Conservation (phyloP, 2,888 invertebrate genomes). For the Hydroisotoma schaefferi region DNA sequence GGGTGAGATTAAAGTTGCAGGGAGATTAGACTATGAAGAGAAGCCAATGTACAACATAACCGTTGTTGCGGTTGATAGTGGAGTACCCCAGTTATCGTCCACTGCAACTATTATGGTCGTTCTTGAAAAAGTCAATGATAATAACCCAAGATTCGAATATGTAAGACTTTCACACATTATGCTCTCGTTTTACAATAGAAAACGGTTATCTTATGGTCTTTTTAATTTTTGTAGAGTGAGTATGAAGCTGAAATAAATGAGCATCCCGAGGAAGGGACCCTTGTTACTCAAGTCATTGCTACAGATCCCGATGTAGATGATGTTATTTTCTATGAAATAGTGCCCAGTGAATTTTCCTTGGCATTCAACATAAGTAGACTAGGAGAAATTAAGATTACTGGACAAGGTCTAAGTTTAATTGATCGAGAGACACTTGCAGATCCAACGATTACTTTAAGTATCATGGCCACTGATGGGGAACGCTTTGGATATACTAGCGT, state of each 20-base stretch:
- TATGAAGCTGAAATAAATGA: slow-evolving; percentile 73
- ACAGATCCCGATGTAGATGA: slow-evolving; percentile 70
- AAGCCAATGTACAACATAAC: slow-evolving; percentile 72
- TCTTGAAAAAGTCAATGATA: slow-evolving; percentile 81
- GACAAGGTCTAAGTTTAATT: slow-evolving; percentile 61
- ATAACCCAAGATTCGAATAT: slow-evolving; percentile 72
- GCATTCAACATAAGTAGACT: slow-evolving; percentile 63
- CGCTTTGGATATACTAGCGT: slow-evolving; percentile 32
- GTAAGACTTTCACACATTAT: slow-evolving; percentile 50
- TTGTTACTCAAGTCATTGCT: slow-evolving; percentile 69
- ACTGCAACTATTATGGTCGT: slow-evolving; percentile 72
- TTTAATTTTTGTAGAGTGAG: slow-evolving; percentile 50
- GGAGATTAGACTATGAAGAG: slow-evolving; percentile 72
- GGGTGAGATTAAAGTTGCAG: slow-evolving; percentile 63
- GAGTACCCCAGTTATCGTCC: slow-evolving; percentile 76
- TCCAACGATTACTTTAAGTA: slow-evolving; percentile 20
- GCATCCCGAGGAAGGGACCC: slow-evolving; percentile 69
- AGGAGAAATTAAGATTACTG: slow-evolving; percentile 73
- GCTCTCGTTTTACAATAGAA: too few species aligned
- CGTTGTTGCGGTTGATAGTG: slow-evolving; percentile 78
- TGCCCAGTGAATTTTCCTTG: slow-evolving; percentile 60
- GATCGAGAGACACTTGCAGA: slow-evolving; percentile 65
- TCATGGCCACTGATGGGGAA: slow-evolving; percentile 36
- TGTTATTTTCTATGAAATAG: slow-evolving; percentile 55
- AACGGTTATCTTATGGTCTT: slow-evolving; percentile 12